Evolutionary conservation across 2,113 vertebrate genomes (phyloP), one percentile per base, ranked within the genome.

Genomic region (Gavialis gangeticus): DNA sequence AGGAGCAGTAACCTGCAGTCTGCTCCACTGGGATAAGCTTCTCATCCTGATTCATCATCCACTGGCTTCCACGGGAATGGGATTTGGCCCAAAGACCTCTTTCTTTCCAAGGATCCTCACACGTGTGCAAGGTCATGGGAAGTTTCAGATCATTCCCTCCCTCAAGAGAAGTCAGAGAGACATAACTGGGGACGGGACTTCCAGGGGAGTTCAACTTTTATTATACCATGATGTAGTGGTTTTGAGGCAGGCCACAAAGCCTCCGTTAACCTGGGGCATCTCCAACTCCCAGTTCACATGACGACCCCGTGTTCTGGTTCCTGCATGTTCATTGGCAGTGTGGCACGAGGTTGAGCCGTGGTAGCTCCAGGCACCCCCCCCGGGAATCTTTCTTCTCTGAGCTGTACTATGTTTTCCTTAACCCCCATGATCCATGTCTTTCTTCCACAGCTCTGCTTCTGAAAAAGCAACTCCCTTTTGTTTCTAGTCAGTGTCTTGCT

Each of bases 81-180:
- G 79, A 80, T 75, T 69, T 79, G 71, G 87, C 87, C 91, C 54
- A 22, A 18, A 34, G 76, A 93, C 30, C 64, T 27, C 62, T 88
- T 94, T 82, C 64, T 75, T 91, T 79, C 92, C 83, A 93, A 46
- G 93, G 89, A 92, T 2, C 92, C 79, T 82, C 63, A 15, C 54
- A 67, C 60, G 10, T 46, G 80, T 81, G 78, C 79, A 89, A 60
- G 73, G 89, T 93, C 92, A 24, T 13, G 46, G 46, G 46, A 7
- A 8, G 19, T 89, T 91, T 93, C 85, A 46, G 46, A 46, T 46
- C 46, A 46, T 46, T 46, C 82, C 77, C 63, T 89, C 79, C 82
- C 89, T 85, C 54, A 57, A 77, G 90, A 94, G 73, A 73, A 83
- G 91, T 90, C 71, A 78, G 9, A 54, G 46, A 46, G 46, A 46